These are phyloP conservation scores for Dasypogon diadema DNA, from an alignment of 2,888 invertebrate genomes.

Conservation along the genomic window DNA sequence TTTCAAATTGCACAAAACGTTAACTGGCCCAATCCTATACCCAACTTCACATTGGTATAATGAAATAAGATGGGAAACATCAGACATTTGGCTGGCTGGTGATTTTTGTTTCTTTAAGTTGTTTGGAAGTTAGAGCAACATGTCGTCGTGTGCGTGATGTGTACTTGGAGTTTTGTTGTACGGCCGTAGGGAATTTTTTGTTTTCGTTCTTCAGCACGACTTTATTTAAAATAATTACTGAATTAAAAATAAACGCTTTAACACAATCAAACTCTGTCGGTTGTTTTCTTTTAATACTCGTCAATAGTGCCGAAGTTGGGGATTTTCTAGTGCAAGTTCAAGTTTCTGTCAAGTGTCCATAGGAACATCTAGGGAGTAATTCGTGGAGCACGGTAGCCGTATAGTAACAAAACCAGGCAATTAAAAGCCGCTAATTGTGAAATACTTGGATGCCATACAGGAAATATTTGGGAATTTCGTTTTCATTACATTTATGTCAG, in stretches of 20 bases:
- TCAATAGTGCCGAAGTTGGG: background rate
- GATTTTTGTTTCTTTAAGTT: background rate
- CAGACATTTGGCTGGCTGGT: background rate
- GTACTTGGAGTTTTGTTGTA: slow-evolving; percentile 50
- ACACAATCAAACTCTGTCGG: background rate
- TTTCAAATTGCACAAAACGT: too few relatives aligned
- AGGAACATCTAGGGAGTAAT: background rate
- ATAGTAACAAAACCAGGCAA: background rate
- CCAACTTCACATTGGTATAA: slow-evolving; percentile 11
- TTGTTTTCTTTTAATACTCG: background rate
- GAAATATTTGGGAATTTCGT: background rate
- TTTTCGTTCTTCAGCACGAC: slow-evolving; percentile 39
- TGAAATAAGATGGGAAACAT: background rate
- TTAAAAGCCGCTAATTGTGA: slow-evolving; percentile 3
- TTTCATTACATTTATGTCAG: background rate
- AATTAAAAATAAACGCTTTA: background rate
- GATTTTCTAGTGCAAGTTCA: slow-evolving; percentile 2
- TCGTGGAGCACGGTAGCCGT: slow-evolving; percentile 3
- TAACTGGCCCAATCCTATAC: background rate
- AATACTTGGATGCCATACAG: background rate
- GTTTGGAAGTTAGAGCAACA: slow-evolving; percentile 46
- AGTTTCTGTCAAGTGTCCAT: background rate
- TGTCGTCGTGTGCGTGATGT: slow-evolving; percentile 53
- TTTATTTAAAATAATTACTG: slow-evolving; percentile 23
- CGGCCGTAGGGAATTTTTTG: slow-evolving; percentile 46